A percentile compares a stretch with the other conserved stretches of the same genome.
phyloP scores from a whole-genome alignment of 2,113 vertebrate species.

The Dendropsophus ebraccatus region DNA sequence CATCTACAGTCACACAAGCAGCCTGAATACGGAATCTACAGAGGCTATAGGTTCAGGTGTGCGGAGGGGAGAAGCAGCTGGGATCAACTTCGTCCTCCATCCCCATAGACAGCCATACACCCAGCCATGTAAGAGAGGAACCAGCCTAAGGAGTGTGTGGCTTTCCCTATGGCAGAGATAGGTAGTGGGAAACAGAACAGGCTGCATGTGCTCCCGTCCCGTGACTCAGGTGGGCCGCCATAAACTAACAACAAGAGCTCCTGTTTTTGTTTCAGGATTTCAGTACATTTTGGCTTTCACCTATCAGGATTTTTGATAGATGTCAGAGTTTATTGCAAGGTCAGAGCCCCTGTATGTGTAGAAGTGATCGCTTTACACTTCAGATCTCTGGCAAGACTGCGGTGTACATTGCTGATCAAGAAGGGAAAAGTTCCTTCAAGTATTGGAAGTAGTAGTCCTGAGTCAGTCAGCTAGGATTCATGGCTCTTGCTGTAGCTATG shows the following conservation, averaged over 20 bases:
- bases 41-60: neutral
- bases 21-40: neutral
- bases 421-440: neutral
- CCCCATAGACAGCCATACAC: neutral
- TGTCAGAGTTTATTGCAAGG: neutral
- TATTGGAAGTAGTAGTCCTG: neutral
- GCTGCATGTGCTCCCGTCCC: neutral
- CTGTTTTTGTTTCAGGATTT: neutral
- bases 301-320: neutral
- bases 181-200: neutral
- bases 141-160: neutral
- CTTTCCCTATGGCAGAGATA: neutral
- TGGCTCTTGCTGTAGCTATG: neutral
- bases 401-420: neutral
- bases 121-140: neutral
- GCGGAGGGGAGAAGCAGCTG: neutral
- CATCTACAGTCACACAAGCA: conserved; percentile 5
- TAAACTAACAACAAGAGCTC: neutral
- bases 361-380: neutral
- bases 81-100: neutral
- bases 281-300: neutral
- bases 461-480: neutral
- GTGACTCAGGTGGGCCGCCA: neutral
- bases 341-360: neutral
- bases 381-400: neutral